Conservation (phyloP, 2,888 invertebrate species). For the Drosophila mimetica region DNA sequence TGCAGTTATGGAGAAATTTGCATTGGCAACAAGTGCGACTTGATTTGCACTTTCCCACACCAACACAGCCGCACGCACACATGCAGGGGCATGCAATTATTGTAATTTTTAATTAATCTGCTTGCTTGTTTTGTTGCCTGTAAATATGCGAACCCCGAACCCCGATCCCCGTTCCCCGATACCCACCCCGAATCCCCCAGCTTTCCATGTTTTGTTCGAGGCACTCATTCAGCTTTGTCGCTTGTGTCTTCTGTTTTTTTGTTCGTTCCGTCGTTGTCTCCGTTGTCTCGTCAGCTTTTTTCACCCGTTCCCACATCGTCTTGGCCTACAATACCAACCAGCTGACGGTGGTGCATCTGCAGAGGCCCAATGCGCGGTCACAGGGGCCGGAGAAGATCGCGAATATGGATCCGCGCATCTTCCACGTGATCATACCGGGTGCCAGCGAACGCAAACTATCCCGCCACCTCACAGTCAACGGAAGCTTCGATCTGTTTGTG, state of each 20-base stretch:
- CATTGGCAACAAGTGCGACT: conserved; percentile 66
- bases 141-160: conserved; percentile 60
- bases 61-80: conserved; percentile 46
- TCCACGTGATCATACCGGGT: conserved; percentile 85
- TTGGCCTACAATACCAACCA: conserved; percentile 89
- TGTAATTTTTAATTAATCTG: conserved; percentile 80
- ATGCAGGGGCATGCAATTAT: conserved; percentile 79
- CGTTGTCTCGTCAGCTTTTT: conserved; percentile 86
- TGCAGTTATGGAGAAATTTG: conserved; percentile 68
- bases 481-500: conserved; percentile 86
- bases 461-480: conserved; percentile 83
- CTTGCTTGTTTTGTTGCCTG: conserved; percentile 68
- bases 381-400: conserved; percentile 87
- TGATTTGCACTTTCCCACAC: conserved; percentile 68
- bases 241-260: conserved; percentile 61
- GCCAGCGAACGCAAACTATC: conserved; percentile 81
- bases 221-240: conserved; percentile 53
- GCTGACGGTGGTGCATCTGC: conserved; percentile 88
- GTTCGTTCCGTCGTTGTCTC: neutral
- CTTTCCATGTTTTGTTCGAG: conserved; percentile 48
- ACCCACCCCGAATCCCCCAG: neutral
- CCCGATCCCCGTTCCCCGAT: neutral
- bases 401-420: conserved; percentile 88
- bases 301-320: conserved; percentile 88
- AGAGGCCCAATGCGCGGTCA: conserved; percentile 86